A percentile compares a stretch with the other conserved stretches of the same genome.
These are phyloP conservation scores for Caenorhabditis sp. DNA, from an alignment of 2,888 invertebrate genomes.

Conservation along the genomic window DNA sequence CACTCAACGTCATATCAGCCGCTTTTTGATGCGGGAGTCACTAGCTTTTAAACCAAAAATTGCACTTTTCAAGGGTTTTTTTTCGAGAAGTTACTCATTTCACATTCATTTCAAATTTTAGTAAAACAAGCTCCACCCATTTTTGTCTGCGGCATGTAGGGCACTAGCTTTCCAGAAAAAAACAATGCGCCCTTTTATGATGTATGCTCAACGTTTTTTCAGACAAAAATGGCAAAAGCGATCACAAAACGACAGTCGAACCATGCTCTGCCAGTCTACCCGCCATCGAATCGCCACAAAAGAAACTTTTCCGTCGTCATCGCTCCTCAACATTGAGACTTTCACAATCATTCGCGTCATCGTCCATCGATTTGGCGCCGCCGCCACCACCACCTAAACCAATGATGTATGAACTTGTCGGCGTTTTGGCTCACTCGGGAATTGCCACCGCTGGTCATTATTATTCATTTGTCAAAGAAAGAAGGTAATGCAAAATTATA, in stretches of 20 bases:
- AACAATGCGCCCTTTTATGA: too few relatives aligned
- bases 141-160: background rate
- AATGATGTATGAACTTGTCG: constrained; percentile 73
- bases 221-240: background rate
- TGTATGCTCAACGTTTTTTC: too few relatives aligned
- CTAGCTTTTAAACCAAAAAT: too few relatives aligned
- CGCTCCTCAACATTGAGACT: constrained; percentile 31
- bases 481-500: constrained; percentile 22
- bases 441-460: constrained; percentile 75
- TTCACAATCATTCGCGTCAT: constrained; percentile 3
- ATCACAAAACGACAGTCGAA: background rate
- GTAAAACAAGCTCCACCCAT: too few relatives aligned
- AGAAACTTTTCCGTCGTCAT: constrained; percentile 37
- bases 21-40: too few relatives aligned
- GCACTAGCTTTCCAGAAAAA: too few relatives aligned
- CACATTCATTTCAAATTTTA: too few relatives aligned
- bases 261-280: constrained; percentile 21
- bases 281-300: constrained; percentile 12
- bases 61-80: too few relatives aligned
- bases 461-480: constrained; percentile 74
- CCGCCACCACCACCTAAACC: constrained; percentile 20
- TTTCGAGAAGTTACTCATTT: too few relatives aligned
- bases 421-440: constrained; percentile 75
- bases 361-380: constrained; percentile 4
- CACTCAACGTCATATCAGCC: too few relatives aligned